Evolutionary conservation across 2,888 invertebrate species (phyloP), one percentile per base, ranked within the genome.

Genomic region (Drosophila siamana): DNA sequence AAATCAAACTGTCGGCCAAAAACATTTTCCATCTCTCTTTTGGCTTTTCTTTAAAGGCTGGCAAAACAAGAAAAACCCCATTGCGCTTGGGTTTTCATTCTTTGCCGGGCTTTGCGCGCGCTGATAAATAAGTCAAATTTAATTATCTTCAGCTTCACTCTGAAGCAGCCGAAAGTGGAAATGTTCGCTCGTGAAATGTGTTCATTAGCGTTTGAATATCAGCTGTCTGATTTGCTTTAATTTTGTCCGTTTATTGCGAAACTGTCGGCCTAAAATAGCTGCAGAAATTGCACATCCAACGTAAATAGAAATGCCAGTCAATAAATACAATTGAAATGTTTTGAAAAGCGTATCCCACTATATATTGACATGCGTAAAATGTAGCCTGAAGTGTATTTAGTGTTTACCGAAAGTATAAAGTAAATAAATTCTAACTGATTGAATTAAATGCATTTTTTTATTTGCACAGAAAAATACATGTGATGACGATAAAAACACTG

Each of bases 1-100:
- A 83, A 80, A 80, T 83, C 81, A 80, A 67, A 66, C 28, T 15
- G 63, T 71, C 65, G 60, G 47, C 44, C 46, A 54, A 54, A 64
- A 24, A 71, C 54, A 68, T 11, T 43, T 9, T 50, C 43, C 5
- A 16, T 28, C 40, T 59, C 9, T 19, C 19, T 9, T 3, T 19
- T 9, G 6, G 24, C 6, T 36, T 50, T 19, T 15, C 13, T 24
- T 24, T 24, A 46, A 26, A 22, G 11, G 55, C 56, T 56, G 44
- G 22, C 50, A 50, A 36, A 33, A 38, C 22, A 6, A 13, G 22
- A 19, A 11, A 16, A 41, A 41, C 19, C 19, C n/a, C 30, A 50
- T 44, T 11, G 9, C 43, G 50, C 6, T 26, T 15, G 36, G 36
- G 13, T 11, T 9, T 36, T 22, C 54, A 28, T 38, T 24, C 38